A percentile compares a stretch with the other conserved stretches of the same genome.
Conservation (phyloP, 2,888 invertebrate species). For the Heliconius sara region DNA sequence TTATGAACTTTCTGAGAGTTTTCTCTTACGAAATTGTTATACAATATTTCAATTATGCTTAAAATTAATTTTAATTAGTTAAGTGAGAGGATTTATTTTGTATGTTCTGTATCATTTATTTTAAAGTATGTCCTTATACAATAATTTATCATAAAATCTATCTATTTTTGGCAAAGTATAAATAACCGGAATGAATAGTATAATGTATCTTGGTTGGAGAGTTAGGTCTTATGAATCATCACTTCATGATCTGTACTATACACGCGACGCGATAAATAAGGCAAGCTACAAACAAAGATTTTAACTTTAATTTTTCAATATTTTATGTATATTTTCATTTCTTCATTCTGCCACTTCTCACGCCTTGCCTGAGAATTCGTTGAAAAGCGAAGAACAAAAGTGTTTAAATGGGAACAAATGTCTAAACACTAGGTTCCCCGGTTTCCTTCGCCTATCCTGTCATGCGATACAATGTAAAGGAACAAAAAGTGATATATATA, state of each 20-base stretch:
- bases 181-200: not conserved
- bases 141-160: not conserved
- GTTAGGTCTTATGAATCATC: slow-evolving; percentile 38
- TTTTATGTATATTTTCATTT: too few species aligned
- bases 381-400: not conserved
- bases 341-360: too few species aligned
- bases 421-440: not conserved
- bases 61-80: not conserved
- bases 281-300: not conserved
- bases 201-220: slow-evolving; percentile 10
- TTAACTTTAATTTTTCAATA: too few species aligned
- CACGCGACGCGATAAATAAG: slow-evolving; percentile 16
- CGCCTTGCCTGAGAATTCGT: too few species aligned
- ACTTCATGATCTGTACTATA: slow-evolving; percentile 23
- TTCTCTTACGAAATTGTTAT: slow-evolving; percentile 6
- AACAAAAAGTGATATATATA: too few species aligned
- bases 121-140: not conserved
- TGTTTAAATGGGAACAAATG: not conserved
- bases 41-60: not conserved
- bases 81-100: not conserved
- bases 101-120: not conserved
- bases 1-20: slow-evolving; percentile 13
- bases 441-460: not conserved
- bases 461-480: too few species aligned
- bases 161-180: slow-evolving; percentile 5